Evolutionary conservation across 92 coral and sea anemone genomes (phyloP), one percentile per base, ranked within the genome.

Genomic region (Isaurus tuberculatus): DNA sequence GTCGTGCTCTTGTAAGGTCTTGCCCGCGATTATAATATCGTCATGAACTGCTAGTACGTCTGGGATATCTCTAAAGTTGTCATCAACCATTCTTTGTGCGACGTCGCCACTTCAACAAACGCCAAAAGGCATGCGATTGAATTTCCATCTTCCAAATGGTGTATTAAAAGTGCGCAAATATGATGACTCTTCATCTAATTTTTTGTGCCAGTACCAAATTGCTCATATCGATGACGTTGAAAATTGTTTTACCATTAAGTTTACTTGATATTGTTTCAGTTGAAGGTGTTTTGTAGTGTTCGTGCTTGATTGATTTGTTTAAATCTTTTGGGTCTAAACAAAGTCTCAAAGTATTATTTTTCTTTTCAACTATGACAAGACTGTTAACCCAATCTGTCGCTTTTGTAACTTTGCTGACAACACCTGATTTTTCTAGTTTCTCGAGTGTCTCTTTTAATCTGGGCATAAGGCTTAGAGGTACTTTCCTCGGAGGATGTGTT

Each of bases 331-430:
- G 89, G 60, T 88, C 94, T 55, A 90, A 71, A 65, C 91, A 87
- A 32, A 90, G 70, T 84, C 86, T 81, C 15, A 89, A 71, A 8
- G 87, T 31, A 13, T 86, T 85, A 33, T 86, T 79, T 49, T 71
- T 71, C 73, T 91, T 91, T 34, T 90, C 82, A 16, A 71, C 87
- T 63, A 83, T 83, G 4, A 86, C 93, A 8, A 87, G 85, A 46
- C 81, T 85, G 77, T 88, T 85, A 25, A 91, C 92, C 94, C 86
- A 88, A 27, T 91, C 88, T 40, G 92, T 86, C n/a, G 92, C 81
- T 33, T 84, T 26, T 16, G 81, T 80, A 16, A 90, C 70, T 65
- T 83, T 57, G 20, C 84, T 75, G 7, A 84, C 64, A 10, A 90
- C 88, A 9, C 88, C 91, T 20, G 65, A 53, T 13, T 58, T 70